Base-by-base conservation (phyloP, 1,140 invertebrate genomes). In the Dufourea novaeangliae region DNA sequence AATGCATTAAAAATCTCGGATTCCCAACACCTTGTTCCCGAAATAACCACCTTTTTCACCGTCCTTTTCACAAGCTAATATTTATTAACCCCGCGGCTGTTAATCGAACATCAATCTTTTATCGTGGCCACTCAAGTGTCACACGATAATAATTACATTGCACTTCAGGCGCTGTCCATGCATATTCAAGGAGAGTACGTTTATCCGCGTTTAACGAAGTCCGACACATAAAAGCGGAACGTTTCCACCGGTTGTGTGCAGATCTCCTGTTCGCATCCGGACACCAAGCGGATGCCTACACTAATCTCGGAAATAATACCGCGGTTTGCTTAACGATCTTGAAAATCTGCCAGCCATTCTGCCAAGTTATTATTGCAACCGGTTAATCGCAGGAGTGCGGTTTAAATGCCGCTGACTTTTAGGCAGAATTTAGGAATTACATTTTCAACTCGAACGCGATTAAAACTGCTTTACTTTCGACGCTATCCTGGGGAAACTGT, bases 291-390 rank as follows among this genome's bases (percentile, higher is more conserved):
- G 29, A 8, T 1, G 2, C 11, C n/a, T 1, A 17, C 27, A 39
- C 44, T 17, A 41, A 61, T 46, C 39, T 62, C 44, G 20, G n/a
- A 70, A 70, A 77, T 70, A 62, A 70, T 52, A 59, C 12, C 0
- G 11, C 6, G 61, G 39, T 22, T 61, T 37, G 20, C 41, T 39
- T 20, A 41, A 70, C 41, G 67, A 70, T 70, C 32, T 52, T 20
- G 56, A 62, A 52, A 52, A 14, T 70, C 44, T 70, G 74, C 41
- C 74, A 62, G 25, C 52, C 50, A 52, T 39, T 69, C 73, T 1
- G 17, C 41, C 0, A 61, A 41, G 66, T 77, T 70, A 77, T 70
- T 77, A 54, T 77, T 77, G 27, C 25, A 6, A 25, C 14, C 56
- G 32, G n/a, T n/a, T 61, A 52, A 64, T 72, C 59, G 61, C 12